Evolutionary conservation across 2,797 vertebrate species (phyloP).

Genomic region (Falco peregrinus): DNA sequence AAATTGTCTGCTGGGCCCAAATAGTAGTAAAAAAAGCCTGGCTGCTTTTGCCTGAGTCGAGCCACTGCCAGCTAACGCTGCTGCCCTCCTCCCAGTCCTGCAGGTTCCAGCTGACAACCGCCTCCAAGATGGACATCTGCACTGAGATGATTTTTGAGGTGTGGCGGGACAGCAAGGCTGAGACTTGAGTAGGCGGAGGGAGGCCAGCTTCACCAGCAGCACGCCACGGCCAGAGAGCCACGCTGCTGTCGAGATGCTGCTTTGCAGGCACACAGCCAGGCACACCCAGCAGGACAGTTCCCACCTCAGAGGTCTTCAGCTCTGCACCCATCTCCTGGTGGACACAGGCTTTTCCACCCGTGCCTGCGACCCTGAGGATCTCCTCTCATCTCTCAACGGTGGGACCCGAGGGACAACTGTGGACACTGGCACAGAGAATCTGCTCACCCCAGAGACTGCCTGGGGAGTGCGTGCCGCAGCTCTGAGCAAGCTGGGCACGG

Average conservation of each 20-base stretch:
- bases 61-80: neutral
- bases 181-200: neutral
- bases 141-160: neutral
- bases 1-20: neutral
- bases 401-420: accelerated
- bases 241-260: neutral
- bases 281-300: neutral
- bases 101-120: neutral
- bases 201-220: neutral
- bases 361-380: neutral
- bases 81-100: neutral
- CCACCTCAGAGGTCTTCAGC: neutral
- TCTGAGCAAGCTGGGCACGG: no score
- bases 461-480: no score
- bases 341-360: no score
- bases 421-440: no score
- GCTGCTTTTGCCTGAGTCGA: neutral
- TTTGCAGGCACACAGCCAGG: neutral
- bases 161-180: no score
- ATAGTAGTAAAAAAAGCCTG: neutral
- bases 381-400: neutral
- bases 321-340: neutral
- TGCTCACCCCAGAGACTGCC: neutral
- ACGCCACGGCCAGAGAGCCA: neutral
- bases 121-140: neutral